phyloP scores from a whole-genome alignment of 2,113 vertebrate genomes.

The Callionymus lyra region DNA sequence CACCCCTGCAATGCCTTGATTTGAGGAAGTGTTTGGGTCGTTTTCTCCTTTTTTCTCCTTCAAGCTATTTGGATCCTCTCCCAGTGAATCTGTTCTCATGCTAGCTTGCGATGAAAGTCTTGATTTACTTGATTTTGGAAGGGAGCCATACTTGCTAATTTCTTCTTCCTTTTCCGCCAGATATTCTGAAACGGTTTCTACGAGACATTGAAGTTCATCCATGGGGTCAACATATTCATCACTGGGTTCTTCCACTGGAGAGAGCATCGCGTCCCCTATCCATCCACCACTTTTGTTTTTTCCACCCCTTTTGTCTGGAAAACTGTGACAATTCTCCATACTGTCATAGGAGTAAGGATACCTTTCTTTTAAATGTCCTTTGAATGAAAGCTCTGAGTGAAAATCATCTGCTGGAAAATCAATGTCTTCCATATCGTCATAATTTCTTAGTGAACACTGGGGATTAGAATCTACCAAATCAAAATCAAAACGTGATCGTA shows the following conservation, averaged over 20 bases:
- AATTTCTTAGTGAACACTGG: slow-evolving; percentile 55
- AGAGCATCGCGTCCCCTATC: slow-evolving; percentile 60
- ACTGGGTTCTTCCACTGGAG: slow-evolving; percentile 73
- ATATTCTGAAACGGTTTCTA: slow-evolving; percentile 94
- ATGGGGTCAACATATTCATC: slow-evolving; percentile 81
- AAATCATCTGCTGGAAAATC: slow-evolving; percentile 35
- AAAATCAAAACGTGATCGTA: slow-evolving; percentile 54
- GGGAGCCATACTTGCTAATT: slow-evolving; percentile 79
- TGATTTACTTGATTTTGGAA: slow-evolving; percentile 70
- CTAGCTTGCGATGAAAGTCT: slow-evolving; percentile 56
- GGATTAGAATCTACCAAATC: slow-evolving; percentile 69
- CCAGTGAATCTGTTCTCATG: slow-evolving; percentile 49
- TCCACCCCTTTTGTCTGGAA: slow-evolving; percentile 45
- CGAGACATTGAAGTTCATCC: slow-evolving; percentile 90
- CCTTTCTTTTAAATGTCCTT: slow-evolving; percentile 24
- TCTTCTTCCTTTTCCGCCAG: slow-evolving; percentile 95
- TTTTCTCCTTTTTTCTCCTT: slow-evolving; percentile 43
- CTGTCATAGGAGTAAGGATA: slow-evolving; percentile 32
- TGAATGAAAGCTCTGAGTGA: slow-evolving; percentile 23
- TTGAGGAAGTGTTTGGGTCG: slow-evolving; percentile 35
- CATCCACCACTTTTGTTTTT: slow-evolving; percentile 51
- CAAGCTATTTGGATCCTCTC: slow-evolving; percentile 47
- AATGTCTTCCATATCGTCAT: slow-evolving; percentile 68
- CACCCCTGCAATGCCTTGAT: slow-evolving; percentile 64
- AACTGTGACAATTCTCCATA: slow-evolving; percentile 39